Evolutionary conservation across 2,888 invertebrate species (phyloP).

Genomic region (Sinohyriopsis cumingii): DNA sequence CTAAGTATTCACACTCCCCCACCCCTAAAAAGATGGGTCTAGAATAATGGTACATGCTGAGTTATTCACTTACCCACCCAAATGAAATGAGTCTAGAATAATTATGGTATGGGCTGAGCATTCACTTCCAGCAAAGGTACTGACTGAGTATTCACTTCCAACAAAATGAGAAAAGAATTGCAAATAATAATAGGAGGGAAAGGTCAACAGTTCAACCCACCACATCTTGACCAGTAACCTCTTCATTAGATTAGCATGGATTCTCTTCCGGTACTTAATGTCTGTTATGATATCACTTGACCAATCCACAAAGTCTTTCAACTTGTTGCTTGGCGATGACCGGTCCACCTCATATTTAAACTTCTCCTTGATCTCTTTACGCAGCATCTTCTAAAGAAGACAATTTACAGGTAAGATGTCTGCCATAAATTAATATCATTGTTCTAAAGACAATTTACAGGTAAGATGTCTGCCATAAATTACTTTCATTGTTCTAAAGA

Average conservation of each 20-base stretch:
- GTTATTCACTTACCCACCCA: too few relatives aligned
- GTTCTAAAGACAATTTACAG: conserved; percentile 33
- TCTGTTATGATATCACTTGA: conserved; percentile 63
- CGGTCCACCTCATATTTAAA: conserved; percentile 68
- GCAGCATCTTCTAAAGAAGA: conserved; percentile 52
- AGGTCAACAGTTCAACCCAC: conserved; percentile 26
- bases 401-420: conserved; percentile 35
- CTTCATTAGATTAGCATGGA: conserved; percentile 48
- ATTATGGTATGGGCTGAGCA: too few relatives aligned
- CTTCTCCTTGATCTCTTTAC: conserved; percentile 67
- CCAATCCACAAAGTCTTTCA: conserved; percentile 68
- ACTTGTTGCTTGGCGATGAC: conserved; percentile 64
- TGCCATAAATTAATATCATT: conserved; percentile 46
- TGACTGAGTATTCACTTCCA: not conserved
- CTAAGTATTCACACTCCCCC: too few relatives aligned
- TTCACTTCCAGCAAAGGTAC: too few relatives aligned
- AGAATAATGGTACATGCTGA: too few relatives aligned
- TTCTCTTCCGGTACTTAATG: conserved; percentile 61
- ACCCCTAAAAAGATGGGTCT: too few relatives aligned
- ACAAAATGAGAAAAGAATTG: not conserved
- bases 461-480: conserved; percentile 44
- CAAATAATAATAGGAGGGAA: not conserved
- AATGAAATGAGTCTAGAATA: too few relatives aligned
- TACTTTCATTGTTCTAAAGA: conserved; percentile 50
- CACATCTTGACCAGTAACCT: conserved; percentile 59